Evolutionary conservation across 92 coral and sea anemone genomes (phyloP), one percentile per base, ranked within the genome.

Genomic region (Heteractis magnifica): DNA sequence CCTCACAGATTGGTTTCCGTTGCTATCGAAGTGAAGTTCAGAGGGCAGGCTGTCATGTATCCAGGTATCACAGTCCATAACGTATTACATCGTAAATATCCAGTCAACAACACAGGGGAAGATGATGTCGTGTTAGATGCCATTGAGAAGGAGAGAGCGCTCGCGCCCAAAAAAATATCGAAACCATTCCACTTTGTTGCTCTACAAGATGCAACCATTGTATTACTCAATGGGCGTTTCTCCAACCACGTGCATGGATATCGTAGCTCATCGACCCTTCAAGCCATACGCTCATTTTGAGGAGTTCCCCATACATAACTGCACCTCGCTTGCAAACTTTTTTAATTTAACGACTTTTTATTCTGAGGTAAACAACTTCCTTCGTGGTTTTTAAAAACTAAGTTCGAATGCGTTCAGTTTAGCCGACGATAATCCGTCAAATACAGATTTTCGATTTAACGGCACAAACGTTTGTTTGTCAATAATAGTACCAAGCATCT

Each of bases 31-130:
- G 72, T 83, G 8, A 86, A 79, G 76, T 90, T 90, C 65, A 72
- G 87, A 48, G 92, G 92, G 4, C 90, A 89, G 51, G 90, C 83
- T 1, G 14, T 86, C 52, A 82, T 89, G 87, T 85, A 76, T 41
- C 85, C 86, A 1, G 81, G 83, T 8, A 78, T 86, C 5, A 82
- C 87, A 4, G 77, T 79, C 49, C 4, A 8, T 20, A 89, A 89
- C 75, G 56, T 62, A 1, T 41, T 11, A 20, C 92, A 89, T 70
- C 71, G 87, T 5, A 8, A 51, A 8, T 86, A 89, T 52, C 92
- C 92, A 18, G 16, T 18, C 4, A 83, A 83, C 53, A 68, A 14
- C 60, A 49, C 81, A 9, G 70, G 10, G 23, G 74, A 41, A 12
- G 7, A 4, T 15, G 6, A 56, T 6, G 82, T 83, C 41, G 15